Base-by-base conservation (phyloP, 2,797 vertebrate species). In the Odontamblyopus lacepedii region DNA sequence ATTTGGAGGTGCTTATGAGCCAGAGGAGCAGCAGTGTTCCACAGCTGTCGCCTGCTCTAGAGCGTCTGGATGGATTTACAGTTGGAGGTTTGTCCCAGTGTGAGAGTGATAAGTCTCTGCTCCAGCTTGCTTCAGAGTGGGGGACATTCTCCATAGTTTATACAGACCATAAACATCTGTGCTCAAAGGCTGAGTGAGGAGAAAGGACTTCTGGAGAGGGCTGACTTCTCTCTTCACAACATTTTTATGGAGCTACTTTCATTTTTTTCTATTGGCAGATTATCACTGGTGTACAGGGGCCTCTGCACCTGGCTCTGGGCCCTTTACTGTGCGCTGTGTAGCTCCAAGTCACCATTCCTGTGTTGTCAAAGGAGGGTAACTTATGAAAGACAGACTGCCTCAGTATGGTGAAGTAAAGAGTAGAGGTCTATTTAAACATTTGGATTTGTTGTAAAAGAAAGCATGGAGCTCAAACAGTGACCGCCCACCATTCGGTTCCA, bases 91-190 rank as follows among this genome's bases (percentile, higher is more conserved):
- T 38, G 61, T 63, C 32, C 61, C 61, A 63, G 4, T 55, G 75
- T 78, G 86, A 86, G 84, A 85, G 90, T 75, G 88, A 90, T 91
- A 91, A 89, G 88, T 90, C 89, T 88, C 86, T 83, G 88, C 88
- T 91, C 87, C 90, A 84, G 87, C 89, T 86, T 15, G 32, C 83
- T 80, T 74, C 70, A 80, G 88, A 92, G 87, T 88, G 90, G 89
- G 85, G 91, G 91, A 92, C 89, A 91, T 88, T 93, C 90, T 92
- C 91, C 87, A 93, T 93, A 92, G 91, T 93, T 94, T 94, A 94
- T 88, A 91, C 92, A 92, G 91, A 88, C 92, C 90, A 91, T 94
- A 94, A 93, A 93, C 93, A 93, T 94, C 88, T 92, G 92, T 89
- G 85, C 87, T 91, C 48, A 85, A 88, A 90, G 90, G 90, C 92